Percentiles rank a stretch among this genome's conserved stretches.
These are phyloP conservation scores for Morpho helenor DNA, from an alignment of 2,888 invertebrate species.

Conservation along the genomic window DNA sequence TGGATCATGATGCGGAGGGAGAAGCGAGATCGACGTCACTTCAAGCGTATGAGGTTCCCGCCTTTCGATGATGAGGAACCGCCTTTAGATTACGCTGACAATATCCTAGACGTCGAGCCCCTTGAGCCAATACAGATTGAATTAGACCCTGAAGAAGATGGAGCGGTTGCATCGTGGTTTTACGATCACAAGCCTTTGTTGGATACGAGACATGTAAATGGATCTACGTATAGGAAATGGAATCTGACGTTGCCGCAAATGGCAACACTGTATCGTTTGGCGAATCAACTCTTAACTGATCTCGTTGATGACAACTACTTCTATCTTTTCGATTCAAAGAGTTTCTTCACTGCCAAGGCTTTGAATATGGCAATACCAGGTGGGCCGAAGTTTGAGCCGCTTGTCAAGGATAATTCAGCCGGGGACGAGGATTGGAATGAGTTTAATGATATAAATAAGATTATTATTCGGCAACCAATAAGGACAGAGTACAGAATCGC, in stretches of 20 bases:
- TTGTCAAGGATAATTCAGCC: constrained; percentile 98
- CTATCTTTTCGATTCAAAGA: constrained; percentile 99
- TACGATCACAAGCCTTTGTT: constrained; percentile 98
- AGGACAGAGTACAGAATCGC: constrained; percentile 99
- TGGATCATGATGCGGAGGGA: constrained; percentile 99
- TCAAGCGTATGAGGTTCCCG: constrained; percentile 99
- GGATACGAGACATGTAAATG: constrained; percentile 96
- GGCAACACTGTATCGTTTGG: constrained; percentile 98
- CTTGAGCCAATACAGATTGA: constrained; percentile 99
- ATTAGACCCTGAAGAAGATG: constrained; percentile 96
- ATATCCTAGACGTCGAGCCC: constrained; percentile 99
- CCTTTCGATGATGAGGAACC: constrained; percentile 99
- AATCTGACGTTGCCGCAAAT: constrained; percentile 97
- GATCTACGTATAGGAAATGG: constrained; percentile 98
- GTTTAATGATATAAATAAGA: constrained; percentile 99
- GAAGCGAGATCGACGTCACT: constrained; percentile 98
- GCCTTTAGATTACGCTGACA: constrained; percentile 99
- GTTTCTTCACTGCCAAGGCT: constrained; percentile 99
- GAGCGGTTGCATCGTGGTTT: constrained; percentile 96
- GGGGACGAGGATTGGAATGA: constrained; percentile 99
- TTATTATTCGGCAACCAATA: constrained; percentile 98
- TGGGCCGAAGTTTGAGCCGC: constrained; percentile 99
- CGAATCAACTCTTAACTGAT: constrained; percentile 98
- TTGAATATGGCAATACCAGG: constrained; percentile 99
- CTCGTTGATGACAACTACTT: constrained; percentile 99